These are phyloP conservation scores for Drosophila birchii DNA, from an alignment of 2,888 invertebrate genomes.

Conservation along the genomic window DNA sequence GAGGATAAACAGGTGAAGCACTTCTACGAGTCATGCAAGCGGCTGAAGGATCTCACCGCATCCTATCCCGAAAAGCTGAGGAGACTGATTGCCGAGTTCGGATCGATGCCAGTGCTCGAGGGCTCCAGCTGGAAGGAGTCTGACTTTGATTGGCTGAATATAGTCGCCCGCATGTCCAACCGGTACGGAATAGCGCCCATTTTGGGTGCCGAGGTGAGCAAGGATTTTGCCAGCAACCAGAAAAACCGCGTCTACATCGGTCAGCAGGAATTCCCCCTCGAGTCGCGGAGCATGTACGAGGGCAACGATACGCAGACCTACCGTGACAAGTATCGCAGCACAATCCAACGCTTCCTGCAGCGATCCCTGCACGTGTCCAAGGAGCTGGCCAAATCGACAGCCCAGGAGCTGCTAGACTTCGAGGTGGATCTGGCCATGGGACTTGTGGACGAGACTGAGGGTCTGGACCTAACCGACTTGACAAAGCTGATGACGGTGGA, in stretches of 20 bases:
- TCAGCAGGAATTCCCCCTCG: conserved; percentile 60
- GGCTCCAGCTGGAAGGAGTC: conserved; percentile 68
- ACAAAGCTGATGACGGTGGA: conserved; percentile 54
- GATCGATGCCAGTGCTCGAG: conserved; percentile 75
- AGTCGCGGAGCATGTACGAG: conserved; percentile 66
- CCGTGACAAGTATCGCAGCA: conserved; percentile 20
- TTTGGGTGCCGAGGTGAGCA: conserved; percentile 60
- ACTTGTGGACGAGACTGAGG: conserved; percentile 57
- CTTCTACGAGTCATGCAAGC: conserved; percentile 79
- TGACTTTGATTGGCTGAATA: conserved; percentile 78
- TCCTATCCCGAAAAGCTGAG: conserved; percentile 51
- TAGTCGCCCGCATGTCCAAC: conserved; percentile 60
- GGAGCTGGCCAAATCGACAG: conserved; percentile 53
- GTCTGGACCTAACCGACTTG: conserved; percentile 48
- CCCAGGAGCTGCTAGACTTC: conserved; percentile 74
- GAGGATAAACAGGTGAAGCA: conserved; percentile 77
- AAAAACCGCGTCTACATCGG: conserved; percentile 69
- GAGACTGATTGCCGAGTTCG: conserved; percentile 72
- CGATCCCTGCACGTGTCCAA: conserved; percentile 60
- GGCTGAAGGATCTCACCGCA: conserved; percentile 31
- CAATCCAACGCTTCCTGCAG: conserved; percentile 53
- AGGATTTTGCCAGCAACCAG: conserved; percentile 58
- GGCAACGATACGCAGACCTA: conserved; percentile 41
- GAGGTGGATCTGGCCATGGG: conserved; percentile 78
- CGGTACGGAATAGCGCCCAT: conserved; percentile 67